Evolutionary conservation across 1,140 invertebrate genomes (phyloP), one percentile per base, ranked within the genome.

Genomic region (Papilio polytes): DNA sequence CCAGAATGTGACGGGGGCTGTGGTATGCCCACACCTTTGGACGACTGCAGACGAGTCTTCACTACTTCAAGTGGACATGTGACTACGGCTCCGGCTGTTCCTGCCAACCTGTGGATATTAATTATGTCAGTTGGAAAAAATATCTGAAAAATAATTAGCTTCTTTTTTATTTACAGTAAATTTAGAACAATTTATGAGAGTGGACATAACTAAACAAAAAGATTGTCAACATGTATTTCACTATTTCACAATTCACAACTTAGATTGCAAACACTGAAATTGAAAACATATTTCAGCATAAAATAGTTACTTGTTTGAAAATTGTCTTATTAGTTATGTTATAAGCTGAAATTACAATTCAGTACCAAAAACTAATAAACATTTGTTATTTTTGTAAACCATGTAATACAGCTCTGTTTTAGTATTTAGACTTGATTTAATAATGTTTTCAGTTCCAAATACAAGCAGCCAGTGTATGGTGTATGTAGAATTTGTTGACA

Each of bases 11-110:
- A 89, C 13, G 95, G 91, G 79, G 95, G 88, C 66, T 91, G 89
- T 77, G 95, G 92, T 83, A 96, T 91, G 84, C 97, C 97, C 44
- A 97, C 96, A 53, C 96, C 96, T 53, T 97, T 96, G 0, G 98
- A 99, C 13, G 99, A 99, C 94, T 99, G 99, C 79, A 99, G 96
- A 72, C 99, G 96, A 3, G 99, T 99, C 95, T 99, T 99, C 7
- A 99, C 98, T 80, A 99, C 99, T 96, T 99, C 99, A 84, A 99
- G 95, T 0, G 99, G 99, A 96, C 99, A 99, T 84, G 99, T 99
- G 56, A 99, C 97, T 82, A 99, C 98, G 12, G 99, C 99, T 82
- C 99, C 99, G 59, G 98, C 97, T 36, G 99, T 99, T 48, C 99
- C 99, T 85, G 98, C 99, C 93, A 98, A 96, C 88, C 99, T 99